phyloP scores from a whole-genome alignment of 1,140 invertebrate species.

The Pectinophora gossypiella region DNA sequence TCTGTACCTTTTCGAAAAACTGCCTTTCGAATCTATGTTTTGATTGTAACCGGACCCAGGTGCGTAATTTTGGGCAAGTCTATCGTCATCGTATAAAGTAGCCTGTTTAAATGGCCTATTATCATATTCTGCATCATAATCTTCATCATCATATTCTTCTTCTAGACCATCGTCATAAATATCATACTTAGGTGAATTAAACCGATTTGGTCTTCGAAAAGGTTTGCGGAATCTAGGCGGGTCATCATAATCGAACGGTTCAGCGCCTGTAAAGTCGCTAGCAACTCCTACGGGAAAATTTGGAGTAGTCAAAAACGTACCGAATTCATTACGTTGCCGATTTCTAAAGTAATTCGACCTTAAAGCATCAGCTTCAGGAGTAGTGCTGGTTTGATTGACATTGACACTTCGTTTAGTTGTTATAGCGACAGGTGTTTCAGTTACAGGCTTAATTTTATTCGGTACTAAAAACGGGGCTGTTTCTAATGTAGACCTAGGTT shows the following conservation, averaged over 20 bases:
- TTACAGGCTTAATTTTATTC: conserved; percentile 6
- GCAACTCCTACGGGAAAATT: conserved; percentile 43
- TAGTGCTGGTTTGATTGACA: too few species aligned
- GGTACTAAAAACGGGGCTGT: conserved; percentile 22
- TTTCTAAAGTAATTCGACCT: conserved; percentile 17
- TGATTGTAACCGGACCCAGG: conserved; percentile 19
- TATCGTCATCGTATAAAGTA: not conserved
- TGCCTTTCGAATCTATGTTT: conserved; percentile 26
- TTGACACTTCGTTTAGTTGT: not conserved
- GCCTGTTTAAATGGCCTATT: conserved; percentile 12
- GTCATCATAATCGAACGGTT: not conserved
- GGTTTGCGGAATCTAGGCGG: not conserved
- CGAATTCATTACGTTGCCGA: conserved; percentile 3
- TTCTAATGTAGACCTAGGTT: conserved; percentile 20
- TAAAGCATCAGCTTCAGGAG: conserved; percentile 30
- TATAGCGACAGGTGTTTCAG: not conserved
- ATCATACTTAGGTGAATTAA: conserved; percentile 4
- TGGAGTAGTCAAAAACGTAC: conserved; percentile 35
- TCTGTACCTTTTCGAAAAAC: conserved; percentile 32
- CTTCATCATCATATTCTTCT: conserved; percentile 43
- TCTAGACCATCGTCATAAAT: conserved; percentile 35
- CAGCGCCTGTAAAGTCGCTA: conserved; percentile 16
- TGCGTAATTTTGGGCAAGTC: conserved; percentile 16
- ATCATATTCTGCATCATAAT: conserved; percentile 36
- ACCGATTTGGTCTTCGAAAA: not conserved